Evolutionary conservation across 2,888 invertebrate species (phyloP), one percentile per base, ranked within the genome.

Genomic region (Plebejus argus): DNA sequence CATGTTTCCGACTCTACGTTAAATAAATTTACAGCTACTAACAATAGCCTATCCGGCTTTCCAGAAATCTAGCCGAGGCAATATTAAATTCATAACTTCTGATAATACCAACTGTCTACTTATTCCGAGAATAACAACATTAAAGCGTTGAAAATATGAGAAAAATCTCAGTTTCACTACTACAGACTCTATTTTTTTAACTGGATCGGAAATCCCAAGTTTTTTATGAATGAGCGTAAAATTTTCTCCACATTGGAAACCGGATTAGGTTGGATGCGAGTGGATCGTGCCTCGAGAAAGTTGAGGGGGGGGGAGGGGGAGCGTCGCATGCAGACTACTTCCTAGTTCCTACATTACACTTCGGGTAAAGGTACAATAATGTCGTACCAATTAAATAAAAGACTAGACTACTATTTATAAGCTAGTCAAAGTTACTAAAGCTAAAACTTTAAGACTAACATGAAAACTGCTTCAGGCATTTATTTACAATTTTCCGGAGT

Each of bases 171-270:
- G 23, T 66, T 28, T 28, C 33, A 28, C 18, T 15, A 66, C 5
- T 66, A 20, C 12, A 1, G 4, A 33, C 66, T 61, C 12, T 61
- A 28, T 28, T 1, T 12, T 66, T 66, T 28, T 33, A 66, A 33
- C 0, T 66, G 66, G 33, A 66, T 28, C 66, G 66, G 15, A 66
- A 28, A 66, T 28, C 15, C 18, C 12, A 15, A 28, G 28, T 28
- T 66, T 66, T 66, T 66, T 33, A 66, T 33, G 66, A 66, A 66
- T 1, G 0, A 33, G 66, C 66, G 28, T 66, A 66, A 66, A 33
- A 66, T 66, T 66, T 66, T 66, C 66, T 33, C 28, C 66, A 66
- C 33, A 66, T 66, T 66, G 66, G 66, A 66, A 66, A 66, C 66
- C 66, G 66, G 66, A 66, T 66, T 66, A 66, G 33, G 66, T 66